Percentiles rank a stretch among this genome's conserved stretches.
Conservation (phyloP, 2,797 vertebrate species). For the Hyperoplus lanceolatus region DNA sequence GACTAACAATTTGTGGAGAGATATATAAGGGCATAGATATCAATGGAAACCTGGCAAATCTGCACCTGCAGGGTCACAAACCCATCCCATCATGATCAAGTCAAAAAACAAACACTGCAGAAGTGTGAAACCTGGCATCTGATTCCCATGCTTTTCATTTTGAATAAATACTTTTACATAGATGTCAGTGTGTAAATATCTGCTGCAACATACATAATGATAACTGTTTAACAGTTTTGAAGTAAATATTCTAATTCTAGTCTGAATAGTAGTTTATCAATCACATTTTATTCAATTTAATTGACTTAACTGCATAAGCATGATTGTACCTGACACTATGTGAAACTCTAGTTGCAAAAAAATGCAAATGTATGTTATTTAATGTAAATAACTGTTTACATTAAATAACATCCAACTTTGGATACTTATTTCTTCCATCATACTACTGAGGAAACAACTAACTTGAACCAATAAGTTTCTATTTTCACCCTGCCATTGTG, state of each 20-base stretch:
- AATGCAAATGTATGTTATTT: not conserved
- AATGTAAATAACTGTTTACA: not conserved
- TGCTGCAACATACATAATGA: not conserved
- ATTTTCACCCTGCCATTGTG: not conserved
- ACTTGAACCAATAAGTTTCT: not conserved
- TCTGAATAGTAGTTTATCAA: not conserved
- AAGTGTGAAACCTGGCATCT: not conserved
- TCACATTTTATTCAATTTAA: not conserved
- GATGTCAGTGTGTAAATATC: not conserved
- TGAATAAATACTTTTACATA: not conserved
- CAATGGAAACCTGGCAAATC: constrained; percentile 1
- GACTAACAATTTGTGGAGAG: constrained; percentile 19
- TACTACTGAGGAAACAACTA: not conserved
- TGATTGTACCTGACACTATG: constrained; percentile 1
- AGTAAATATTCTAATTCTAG: not conserved
- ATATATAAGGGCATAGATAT: constrained; percentile 4
- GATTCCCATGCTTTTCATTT: not conserved
- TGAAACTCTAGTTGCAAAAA: not conserved
- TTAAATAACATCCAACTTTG: not conserved
- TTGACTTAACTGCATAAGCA: not conserved
- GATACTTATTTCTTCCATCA: not conserved
- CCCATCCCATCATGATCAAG: not conserved
- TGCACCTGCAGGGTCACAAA: constrained; percentile 3
- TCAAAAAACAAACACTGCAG: not conserved
- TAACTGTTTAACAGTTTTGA: not conserved